phyloP scores from a whole-genome alignment of 2,888 invertebrate species.

The Himalopsyche japonica region DNA sequence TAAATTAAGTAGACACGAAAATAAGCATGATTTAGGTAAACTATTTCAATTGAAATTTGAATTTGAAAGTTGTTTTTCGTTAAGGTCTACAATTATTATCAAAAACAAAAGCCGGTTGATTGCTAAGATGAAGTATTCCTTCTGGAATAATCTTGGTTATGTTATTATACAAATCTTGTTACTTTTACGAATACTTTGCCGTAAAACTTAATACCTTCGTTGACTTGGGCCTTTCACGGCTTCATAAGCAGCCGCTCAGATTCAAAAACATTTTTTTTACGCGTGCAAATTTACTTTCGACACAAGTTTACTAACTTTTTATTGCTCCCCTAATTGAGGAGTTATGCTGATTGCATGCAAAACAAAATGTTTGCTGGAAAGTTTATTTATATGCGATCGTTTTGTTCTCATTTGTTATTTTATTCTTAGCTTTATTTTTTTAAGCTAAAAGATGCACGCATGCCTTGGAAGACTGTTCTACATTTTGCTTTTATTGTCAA shows the following conservation, averaged over 20 bases:
- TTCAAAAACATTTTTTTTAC: not conserved
- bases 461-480: too few species aligned
- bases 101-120: not conserved
- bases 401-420: too few species aligned
- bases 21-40: too few species aligned
- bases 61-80: not conserved
- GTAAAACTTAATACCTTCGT: constrained; percentile 1
- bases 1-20: too few species aligned
- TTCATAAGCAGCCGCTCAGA: not conserved
- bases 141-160: not conserved
- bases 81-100: not conserved
- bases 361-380: not conserved
- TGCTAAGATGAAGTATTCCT: not conserved
- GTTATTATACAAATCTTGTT: not conserved
- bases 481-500: too few species aligned
- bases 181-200: not conserved
- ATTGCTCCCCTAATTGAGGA: not conserved
- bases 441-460: too few species aligned
- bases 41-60: not conserved
- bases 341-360: not conserved
- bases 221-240: not conserved
- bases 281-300: not conserved
- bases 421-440: too few species aligned
- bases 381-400: not conserved
- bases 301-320: not conserved